Conservation (phyloP, 2,113 vertebrate genomes). For the Alexandromys fortis region DNA sequence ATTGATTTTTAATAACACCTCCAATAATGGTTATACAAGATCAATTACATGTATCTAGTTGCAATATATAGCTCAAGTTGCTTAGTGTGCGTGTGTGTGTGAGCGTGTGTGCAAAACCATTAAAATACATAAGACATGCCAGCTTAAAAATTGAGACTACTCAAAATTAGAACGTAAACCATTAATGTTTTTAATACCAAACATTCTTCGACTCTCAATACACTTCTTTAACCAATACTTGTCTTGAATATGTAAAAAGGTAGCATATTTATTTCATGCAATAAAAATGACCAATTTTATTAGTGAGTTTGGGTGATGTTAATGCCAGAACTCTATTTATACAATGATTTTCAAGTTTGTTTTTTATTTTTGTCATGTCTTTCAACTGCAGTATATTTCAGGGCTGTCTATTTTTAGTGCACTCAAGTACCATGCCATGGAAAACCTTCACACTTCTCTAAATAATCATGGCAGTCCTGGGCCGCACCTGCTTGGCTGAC, state of each 20-base stretch:
- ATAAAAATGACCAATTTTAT: constrained; percentile 53
- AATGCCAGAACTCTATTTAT: constrained; percentile 70
- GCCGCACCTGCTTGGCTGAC: background rate
- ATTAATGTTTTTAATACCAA: background rate
- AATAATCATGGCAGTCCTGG: background rate
- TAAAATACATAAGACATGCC: background rate
- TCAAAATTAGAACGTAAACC: constrained; percentile 17
- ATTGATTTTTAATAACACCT: background rate
- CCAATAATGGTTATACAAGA: background rate
- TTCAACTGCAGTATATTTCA: constrained; percentile 69
- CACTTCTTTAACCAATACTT: background rate
- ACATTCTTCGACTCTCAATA: constrained; percentile 34
- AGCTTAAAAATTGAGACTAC: constrained; percentile 1
- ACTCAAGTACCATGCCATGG: background rate
- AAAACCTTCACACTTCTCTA: constrained; percentile 6
- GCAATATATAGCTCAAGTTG: background rate
- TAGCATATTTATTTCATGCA: constrained; percentile 24
- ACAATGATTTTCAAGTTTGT: constrained; percentile 75
- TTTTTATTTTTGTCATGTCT: constrained; percentile 79
- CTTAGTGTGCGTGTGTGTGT: background rate
- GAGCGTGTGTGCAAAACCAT: background rate
- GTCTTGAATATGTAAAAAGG: constrained; percentile 42
- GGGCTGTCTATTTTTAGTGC: constrained; percentile 77
- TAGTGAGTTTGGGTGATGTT: constrained; percentile 51
- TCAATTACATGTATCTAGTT: background rate